Evolutionary conservation across 2,888 invertebrate genomes (phyloP).

Genomic region (Xanthia togata): DNA sequence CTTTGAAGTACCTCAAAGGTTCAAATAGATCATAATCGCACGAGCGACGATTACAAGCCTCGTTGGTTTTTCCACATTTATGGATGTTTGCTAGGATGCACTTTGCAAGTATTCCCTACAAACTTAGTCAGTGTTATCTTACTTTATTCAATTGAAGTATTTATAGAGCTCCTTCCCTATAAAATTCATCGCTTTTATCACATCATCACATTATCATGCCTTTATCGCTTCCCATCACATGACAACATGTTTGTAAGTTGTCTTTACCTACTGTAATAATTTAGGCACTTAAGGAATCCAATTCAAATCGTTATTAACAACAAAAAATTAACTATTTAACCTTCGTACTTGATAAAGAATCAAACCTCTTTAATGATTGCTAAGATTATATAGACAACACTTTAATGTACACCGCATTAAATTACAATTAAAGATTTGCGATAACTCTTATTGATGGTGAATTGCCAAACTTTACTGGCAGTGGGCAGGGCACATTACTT

Average conservation of each 20-base stretch:
- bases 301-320: background rate
- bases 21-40: background rate
- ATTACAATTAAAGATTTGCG: background rate
- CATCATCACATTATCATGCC: background rate
- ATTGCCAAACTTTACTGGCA: no score
- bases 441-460: background rate
- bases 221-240: background rate
- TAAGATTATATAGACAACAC: background rate
- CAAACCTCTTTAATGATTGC: background rate
- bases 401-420: background rate
- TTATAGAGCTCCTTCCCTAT: background rate
- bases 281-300: no score
- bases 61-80: no score
- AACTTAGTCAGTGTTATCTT: background rate
- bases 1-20: background rate
- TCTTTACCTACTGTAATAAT: background rate
- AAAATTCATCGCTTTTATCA: background rate
- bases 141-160: background rate
- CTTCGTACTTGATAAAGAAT: background rate
- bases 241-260: no score
- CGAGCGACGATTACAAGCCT: background rate
- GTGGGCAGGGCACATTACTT: no score
- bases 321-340: background rate
- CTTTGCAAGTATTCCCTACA: background rate
- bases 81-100: background rate